A percentile compares a stretch with the other conserved stretches of the same genome.
Evolutionary conservation across 2,888 invertebrate species (phyloP).

Genomic region (Miltochrista miniata): DNA sequence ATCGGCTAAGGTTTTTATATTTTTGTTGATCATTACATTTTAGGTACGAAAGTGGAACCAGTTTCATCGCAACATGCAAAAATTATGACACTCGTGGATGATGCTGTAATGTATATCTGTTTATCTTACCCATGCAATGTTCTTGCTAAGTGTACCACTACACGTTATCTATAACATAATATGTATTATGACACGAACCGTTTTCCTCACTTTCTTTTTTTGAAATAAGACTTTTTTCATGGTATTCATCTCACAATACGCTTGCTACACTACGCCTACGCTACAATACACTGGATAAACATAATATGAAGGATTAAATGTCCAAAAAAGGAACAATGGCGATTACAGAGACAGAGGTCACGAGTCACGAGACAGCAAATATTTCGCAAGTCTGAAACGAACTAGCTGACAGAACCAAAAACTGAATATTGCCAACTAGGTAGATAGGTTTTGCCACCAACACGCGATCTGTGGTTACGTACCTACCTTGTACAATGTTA

Average conservation of each 20-base stretch:
- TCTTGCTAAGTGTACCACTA: constrained; percentile 52
- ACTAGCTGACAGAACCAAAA: constrained; percentile 67
- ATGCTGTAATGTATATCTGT: constrained; percentile 37
- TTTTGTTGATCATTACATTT: neutral
- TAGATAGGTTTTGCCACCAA: constrained; percentile 71
- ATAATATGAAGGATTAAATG: constrained; percentile 23
- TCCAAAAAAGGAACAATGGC: constrained; percentile 27
- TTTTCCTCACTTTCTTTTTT: constrained; percentile 68
- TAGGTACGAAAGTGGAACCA: constrained; percentile 11
- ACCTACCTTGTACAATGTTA: constrained; percentile 46
- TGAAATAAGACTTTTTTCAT: constrained; percentile 64
- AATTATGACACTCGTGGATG: constrained; percentile 10
- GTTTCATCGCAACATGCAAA: constrained; percentile 11
- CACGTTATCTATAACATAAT: constrained; percentile 48
- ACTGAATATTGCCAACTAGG: constrained; percentile 68
- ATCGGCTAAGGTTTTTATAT: constrained; percentile 1
- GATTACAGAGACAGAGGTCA: constrained; percentile 44
- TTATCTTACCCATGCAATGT: constrained; percentile 51
- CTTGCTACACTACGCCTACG: neutral
- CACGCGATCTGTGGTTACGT: constrained; percentile 69
- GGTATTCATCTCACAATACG: constrained; percentile 25
- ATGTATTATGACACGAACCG: constrained; percentile 64
- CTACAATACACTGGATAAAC: neutral
- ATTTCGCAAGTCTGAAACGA: constrained; percentile 70
- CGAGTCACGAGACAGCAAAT: constrained; percentile 46